Evolutionary conservation across 2,113 vertebrate species (phyloP), one percentile per base, ranked within the genome.

Genomic region (Platysternon megacephalum): DNA sequence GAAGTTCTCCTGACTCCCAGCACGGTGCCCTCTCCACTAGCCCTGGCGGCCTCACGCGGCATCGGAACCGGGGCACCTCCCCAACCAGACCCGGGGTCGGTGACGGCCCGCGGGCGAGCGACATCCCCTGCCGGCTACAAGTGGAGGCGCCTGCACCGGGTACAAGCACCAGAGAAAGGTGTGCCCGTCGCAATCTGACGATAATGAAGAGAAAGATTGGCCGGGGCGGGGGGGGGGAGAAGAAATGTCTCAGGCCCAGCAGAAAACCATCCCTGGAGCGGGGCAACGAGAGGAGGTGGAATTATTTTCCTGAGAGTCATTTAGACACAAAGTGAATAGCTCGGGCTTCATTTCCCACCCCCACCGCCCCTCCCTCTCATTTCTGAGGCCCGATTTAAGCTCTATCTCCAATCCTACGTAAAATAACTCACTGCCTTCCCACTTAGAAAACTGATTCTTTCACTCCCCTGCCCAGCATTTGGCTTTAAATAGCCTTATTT

Each of bases 401-500:
- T 52, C 94, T 80, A 12, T 5, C 95, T 91, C 96, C 95, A 92
- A 83, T 35, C 86, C 79, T 26, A 81, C 79, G 8, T 48, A 97
- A 96, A 97, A 97, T 95, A 97, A 93, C 97, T 93, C 49, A 89
- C 92, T 49, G 35, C 96, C 96, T 95, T 97, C 97, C 96, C 92
- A 97, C 97, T 94, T 84, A 91, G 96, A 96, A 97, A 97, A 95
- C n/a, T 2, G 95, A 97, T 97, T 96, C 97, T 93, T 96, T 76
- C 32, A 0, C 94, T 95, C 97, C 96, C 46, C 95, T 96, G 95
- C 96, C 95, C 92, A 21, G 85, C 93, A 87, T 32, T 32, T 1
- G 89, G 89, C 91, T 97, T 96, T 96, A 97, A 97, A 97, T 97
- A 97, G 94, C 97, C 93, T 90, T 74, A 91, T 93, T 93, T 46